These are phyloP conservation scores for Zelostemma sp. DNA, from an alignment of 1,140 invertebrate genomes.

Conservation along the genomic window DNA sequence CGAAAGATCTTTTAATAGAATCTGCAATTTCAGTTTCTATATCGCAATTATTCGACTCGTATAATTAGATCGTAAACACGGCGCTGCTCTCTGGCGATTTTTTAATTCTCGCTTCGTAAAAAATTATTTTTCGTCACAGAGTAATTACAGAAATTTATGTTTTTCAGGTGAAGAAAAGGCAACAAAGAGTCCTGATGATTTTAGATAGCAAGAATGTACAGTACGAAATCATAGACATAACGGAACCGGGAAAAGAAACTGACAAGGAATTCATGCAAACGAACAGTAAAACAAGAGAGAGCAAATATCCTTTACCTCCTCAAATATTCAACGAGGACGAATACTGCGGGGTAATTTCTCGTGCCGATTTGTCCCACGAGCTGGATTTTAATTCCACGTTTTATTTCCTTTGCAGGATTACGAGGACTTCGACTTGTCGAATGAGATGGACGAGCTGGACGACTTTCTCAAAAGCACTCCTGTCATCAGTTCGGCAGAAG, in stretches of 20 bases:
- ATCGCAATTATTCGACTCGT: no score
- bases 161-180: constrained; percentile 92
- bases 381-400: not conserved
- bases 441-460: constrained; percentile 91
- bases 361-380: no score
- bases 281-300: constrained; percentile 84
- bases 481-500: constrained; percentile 66
- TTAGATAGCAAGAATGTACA: constrained; percentile 90
- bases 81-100: no score
- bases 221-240: constrained; percentile 92
- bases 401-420: constrained; percentile 79
- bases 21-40: no score
- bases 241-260: constrained; percentile 88
- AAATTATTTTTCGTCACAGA: constrained; percentile 11
- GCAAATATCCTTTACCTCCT: constrained; percentile 85
- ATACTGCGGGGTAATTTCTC: constrained; percentile 87
- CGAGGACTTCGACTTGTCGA: constrained; percentile 91
- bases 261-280: constrained; percentile 94
- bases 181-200: constrained; percentile 92
- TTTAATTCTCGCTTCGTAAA: constrained; percentile 1
- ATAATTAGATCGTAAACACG: no score
- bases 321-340: constrained; percentile 94
- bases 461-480: constrained; percentile 82
- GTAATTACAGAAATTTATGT: constrained; percentile 7
- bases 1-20: no score